A percentile compares a stretch with the other conserved stretches of the same genome.
Evolutionary conservation across 2,113 vertebrate species (phyloP).

Genomic region (human): DNA sequence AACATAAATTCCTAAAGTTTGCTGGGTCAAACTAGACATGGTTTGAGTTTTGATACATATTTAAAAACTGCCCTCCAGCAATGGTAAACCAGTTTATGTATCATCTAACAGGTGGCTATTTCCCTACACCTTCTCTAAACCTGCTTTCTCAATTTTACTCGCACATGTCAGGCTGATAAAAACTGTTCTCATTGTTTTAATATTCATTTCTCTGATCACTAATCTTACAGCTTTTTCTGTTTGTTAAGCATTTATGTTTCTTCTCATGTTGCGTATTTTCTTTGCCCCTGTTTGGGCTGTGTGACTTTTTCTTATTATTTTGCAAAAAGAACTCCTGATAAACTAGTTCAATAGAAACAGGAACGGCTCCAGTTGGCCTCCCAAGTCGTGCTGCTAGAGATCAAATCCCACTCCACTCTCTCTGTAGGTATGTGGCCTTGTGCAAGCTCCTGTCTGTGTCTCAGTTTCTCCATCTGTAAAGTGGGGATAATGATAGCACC

Average conservation of each 20-base stretch:
- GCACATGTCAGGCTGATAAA: too few species aligned
- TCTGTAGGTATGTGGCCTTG: background rate
- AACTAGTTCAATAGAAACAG: background rate
- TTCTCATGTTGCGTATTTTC: too few species aligned
- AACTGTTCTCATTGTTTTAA: background rate
- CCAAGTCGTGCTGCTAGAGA: background rate
- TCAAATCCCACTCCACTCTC: background rate
- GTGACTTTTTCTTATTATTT: background rate
- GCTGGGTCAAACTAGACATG: background rate
- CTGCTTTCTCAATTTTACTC: too few species aligned
- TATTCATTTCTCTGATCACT: background rate
- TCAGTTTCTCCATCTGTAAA: background rate
- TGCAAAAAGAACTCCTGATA: background rate
- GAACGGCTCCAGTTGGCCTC: background rate
- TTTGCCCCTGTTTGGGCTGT: background rate
- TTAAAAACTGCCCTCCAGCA: too few species aligned
- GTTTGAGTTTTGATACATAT: background rate
- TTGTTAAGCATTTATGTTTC: background rate
- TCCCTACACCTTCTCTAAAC: too few species aligned
- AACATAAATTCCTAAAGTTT: background rate
- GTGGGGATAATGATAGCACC: background rate
- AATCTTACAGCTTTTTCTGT: background rate
- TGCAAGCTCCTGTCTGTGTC: rapidly evolving
- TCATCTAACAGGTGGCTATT: too few species aligned
- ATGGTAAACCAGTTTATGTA: too few species aligned